These are phyloP conservation scores for Thysanoteuthis rhombus DNA, from an alignment of 2,888 invertebrate species.

Conservation along the genomic window DNA sequence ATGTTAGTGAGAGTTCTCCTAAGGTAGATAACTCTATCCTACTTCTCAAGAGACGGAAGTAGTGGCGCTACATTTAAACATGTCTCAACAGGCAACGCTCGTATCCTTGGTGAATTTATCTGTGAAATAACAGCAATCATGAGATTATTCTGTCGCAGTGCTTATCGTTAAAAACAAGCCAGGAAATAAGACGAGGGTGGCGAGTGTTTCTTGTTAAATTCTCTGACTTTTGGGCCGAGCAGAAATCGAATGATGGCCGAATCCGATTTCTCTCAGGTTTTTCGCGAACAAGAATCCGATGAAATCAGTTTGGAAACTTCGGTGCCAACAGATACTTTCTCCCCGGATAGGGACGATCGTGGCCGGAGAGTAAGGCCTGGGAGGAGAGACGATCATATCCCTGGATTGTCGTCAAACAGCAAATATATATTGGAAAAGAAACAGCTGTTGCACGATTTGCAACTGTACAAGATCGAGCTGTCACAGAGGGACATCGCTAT, in stretches of 20 bases:
- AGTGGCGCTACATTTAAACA: background rate
- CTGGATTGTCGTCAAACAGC: conserved; percentile 49
- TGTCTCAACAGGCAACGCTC: background rate
- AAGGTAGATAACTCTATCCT: background rate
- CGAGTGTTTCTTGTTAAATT: background rate
- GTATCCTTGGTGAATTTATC: background rate
- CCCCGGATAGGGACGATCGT: conserved; percentile 58
- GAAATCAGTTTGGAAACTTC: conserved; percentile 66
- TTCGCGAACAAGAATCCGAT: conserved; percentile 61
- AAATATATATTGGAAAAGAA: conserved; percentile 64
- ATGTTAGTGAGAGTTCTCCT: background rate
- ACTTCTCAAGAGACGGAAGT: too few relatives aligned
- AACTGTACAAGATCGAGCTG: conserved; percentile 66
- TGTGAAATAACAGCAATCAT: background rate
- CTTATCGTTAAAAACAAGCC: background rate
- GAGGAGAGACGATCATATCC: conserved; percentile 40
- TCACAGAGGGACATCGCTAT: conserved; percentile 65
- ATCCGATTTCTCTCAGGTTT: conserved; percentile 57
- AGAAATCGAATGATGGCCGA: conserved; percentile 54
- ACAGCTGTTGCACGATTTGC: conserved; percentile 66
- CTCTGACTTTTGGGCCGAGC: too few relatives aligned
- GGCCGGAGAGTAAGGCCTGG: conserved; percentile 40
- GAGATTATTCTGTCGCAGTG: background rate
- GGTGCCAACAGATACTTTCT: conserved; percentile 66
- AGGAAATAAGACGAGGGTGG: background rate